Percentiles rank a stretch among this genome's conserved stretches.
phyloP scores from a whole-genome alignment of 2,888 invertebrate species.

The Erebia aethiops region DNA sequence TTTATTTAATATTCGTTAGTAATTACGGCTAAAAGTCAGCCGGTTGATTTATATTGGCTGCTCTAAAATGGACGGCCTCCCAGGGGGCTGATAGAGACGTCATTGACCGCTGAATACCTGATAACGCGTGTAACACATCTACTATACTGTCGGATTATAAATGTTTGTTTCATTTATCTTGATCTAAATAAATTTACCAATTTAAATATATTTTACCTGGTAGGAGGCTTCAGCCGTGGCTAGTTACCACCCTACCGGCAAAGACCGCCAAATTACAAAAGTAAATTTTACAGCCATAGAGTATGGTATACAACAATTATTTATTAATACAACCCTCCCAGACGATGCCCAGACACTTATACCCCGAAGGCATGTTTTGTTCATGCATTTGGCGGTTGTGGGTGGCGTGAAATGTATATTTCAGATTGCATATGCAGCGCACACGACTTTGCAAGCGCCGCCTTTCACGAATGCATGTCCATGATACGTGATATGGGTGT shows the following conservation, averaged over 20 bases:
- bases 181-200: background rate
- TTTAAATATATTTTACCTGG: too few relatives aligned
- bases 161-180: slow-evolving; percentile 3
- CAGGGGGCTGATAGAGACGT: slow-evolving; percentile 19
- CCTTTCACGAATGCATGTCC: slow-evolving; percentile 9
- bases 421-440: slow-evolving; percentile 1
- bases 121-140: slow-evolving; percentile 19
- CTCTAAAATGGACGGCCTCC: slow-evolving; percentile 20
- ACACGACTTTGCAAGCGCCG: background rate
- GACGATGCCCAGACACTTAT: slow-evolving; percentile 1
- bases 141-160: slow-evolving; percentile 3
- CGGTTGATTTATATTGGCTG: slow-evolving; percentile 10
- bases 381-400: background rate
- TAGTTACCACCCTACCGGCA: too few relatives aligned
- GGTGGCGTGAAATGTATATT: slow-evolving; percentile 14
- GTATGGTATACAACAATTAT: background rate
- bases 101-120: slow-evolving; percentile 18
- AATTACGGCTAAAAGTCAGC: slow-evolving; percentile 13
- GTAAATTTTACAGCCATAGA: too few relatives aligned
- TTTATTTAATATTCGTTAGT: slow-evolving; percentile 9
- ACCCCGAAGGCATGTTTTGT: slow-evolving; percentile 3
- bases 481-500: background rate
- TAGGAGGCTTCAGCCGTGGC: too few relatives aligned
- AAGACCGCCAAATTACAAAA: too few relatives aligned
- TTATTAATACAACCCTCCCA: background rate